phyloP scores from a whole-genome alignment of 1,140 invertebrate species.

The Bombus soroeensis region DNA sequence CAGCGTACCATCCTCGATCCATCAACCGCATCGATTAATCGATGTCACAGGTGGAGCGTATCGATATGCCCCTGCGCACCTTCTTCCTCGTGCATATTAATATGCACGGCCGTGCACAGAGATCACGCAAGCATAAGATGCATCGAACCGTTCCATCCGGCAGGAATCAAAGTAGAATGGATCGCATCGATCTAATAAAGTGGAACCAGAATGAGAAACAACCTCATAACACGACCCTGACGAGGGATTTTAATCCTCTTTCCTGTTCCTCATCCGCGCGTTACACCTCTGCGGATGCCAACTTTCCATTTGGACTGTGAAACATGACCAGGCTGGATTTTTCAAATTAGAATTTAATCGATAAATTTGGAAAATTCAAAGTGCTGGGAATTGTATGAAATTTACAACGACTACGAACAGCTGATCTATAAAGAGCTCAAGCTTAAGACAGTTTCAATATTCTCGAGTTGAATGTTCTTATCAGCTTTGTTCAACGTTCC shows the following conservation, averaged over 20 bases:
- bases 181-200: constrained; percentile 52
- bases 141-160: constrained; percentile 44
- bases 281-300: too few species aligned
- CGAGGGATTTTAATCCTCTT: not conserved
- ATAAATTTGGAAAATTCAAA: not conserved
- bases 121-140: constrained; percentile 34
- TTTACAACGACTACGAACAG: too few species aligned
- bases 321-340: too few species aligned
- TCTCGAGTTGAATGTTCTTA: too few species aligned
- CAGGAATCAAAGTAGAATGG: constrained; percentile 50
- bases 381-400: too few species aligned
- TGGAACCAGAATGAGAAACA: not conserved
- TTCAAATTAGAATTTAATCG: too few species aligned
- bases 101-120: constrained; percentile 1
- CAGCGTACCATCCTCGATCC: constrained; percentile 32
- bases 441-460: too few species aligned
- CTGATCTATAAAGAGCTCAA: too few species aligned
- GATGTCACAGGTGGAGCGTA: constrained; percentile 28
- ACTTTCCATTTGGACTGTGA: too few species aligned
- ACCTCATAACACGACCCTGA: too few species aligned
- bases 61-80: not conserved
- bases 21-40: constrained; percentile 55
- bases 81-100: constrained; percentile 29
- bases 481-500: too few species aligned
- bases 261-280: not conserved